Evolutionary conservation across 2,888 invertebrate species (phyloP), one percentile per base, ranked within the genome.

Genomic region (Ditula angustiorana): DNA sequence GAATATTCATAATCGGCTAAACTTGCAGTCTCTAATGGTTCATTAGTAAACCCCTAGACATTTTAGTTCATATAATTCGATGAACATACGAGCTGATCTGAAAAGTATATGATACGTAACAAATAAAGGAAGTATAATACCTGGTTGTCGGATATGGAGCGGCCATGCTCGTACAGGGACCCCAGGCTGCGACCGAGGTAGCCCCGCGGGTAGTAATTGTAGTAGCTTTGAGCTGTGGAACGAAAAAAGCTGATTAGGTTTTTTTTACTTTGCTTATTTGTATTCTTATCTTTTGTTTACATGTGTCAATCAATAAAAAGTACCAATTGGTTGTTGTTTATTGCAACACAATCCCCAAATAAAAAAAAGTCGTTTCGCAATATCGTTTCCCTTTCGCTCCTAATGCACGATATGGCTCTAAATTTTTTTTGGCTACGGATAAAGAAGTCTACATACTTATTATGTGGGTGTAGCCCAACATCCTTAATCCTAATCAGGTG

Each of bases 111-210:
- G 8, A 35, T n/a, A n/a, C n/a, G 4, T 35, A 35, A n/a, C n/a
- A 13, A 2, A 37, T 19, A 10, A 10, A 19, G 19, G 3, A 3
- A 19, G 13, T n/a, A 19, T 2, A 2, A 0, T 41, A 68, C 92
- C 53, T 79, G 71, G 62, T 88, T 88, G 74, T 92, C 92, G 37
- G 92, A 92, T 69, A 92, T 88, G 1, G 92, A 90, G 8, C 88
- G 86, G 0, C 92, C 92, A 57, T 92, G 81, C 73, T 90, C 88
- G 74, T 88, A 92, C 2, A 92, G 72, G 13, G 60, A 61, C 13
- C 66, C 66, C 23, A 66, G 58, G 67, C 88, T 84, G n/a, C 83
- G 84, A 1, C 88, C 88, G 57, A 79, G 74, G 75, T 86, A 84
- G 41, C 76, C 80, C 1, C 86, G 81, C 0, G 82, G 81, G 62